Base-by-base conservation (phyloP, 2,113 vertebrate species). In the Andinoacara biseriatus region DNA sequence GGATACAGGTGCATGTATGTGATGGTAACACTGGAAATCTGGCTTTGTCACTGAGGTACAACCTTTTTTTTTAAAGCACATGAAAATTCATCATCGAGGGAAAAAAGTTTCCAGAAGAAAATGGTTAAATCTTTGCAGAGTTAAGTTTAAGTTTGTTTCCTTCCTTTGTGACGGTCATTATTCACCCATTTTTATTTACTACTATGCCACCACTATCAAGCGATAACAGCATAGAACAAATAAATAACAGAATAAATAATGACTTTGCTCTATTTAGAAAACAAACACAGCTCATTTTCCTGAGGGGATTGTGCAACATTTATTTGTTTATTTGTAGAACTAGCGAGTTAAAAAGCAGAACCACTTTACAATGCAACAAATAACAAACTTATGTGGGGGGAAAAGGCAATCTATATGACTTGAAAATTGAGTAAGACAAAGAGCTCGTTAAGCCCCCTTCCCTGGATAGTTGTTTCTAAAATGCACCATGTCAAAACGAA, bases 171-270 rank as follows among this genome's bases (percentile, higher is more conserved):
- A 81, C 80, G 69, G 83, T 78, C 49, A 79, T 89, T 83, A 81
- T 78, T 78, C 52, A 62, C 13, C 43, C 17, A 11, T 38, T 80
- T 80, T 81, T 87, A 81, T 84, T 85, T 59, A 87, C 63, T 24
- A 56, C 65, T 74, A 57, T 80, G 56, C 22, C 85, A 52, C 22
- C 58, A 1, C 67, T 60, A 83, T 83, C 56, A 85, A 52, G 69
- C 6, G 26, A 89, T 75, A 83, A 78, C 52, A 76, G 43, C 82
- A 59, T 1, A 35, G 58, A 76, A 33, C 78, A 80, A 88, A 86
- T 81, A 86, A 87, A 87, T 80, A 80, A 76, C 35, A 75, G 61
- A 86, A 91, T 85, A 87, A 91, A 82, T 86, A 89, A 91, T 80
- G 87, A 89, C 58, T 56, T 49, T 76, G 62, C 78, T 86, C 75